Base-by-base conservation (phyloP, 2,888 invertebrate species). In the Kuschelorhynchus macadamiae region DNA sequence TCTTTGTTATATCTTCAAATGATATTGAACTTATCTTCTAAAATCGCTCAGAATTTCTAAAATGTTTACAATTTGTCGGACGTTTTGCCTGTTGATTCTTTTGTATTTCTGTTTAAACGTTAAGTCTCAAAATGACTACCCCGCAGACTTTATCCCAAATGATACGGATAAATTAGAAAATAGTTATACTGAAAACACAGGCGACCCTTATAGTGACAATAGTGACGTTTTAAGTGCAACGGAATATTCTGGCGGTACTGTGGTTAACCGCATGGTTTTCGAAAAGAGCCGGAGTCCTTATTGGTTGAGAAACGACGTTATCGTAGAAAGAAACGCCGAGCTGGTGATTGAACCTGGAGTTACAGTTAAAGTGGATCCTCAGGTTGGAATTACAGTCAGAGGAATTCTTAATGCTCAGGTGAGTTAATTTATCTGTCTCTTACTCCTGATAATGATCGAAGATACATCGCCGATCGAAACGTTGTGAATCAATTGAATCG, bases 391-490 rank as follows among this genome's bases (percentile, higher is more conserved):
- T 80, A 96, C 95, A 21, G 93, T 98, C 46, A 89, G 93, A 78
- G 98, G 98, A 75, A 89, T 92, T 73, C 86, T 98, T 25, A 89
- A 90, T 66, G 97, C 97, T 60, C 89, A 93, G 89, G 98, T 98
- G 87, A 91, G 91, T 71, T 32, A 39, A n/a, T n/a, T n/a, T n/a
- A n/a, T n/a, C n/a, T 33, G 12, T 2, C 33, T 33, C 9, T 33
- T 33, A 33, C 1, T 2, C 33, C n/a, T n/a, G n/a, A n/a, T n/a
- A n/a, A n/a, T n/a, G n/a, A n/a, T n/a, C n/a, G n/a, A n/a, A n/a
- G n/a, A n/a, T n/a, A n/a, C n/a, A n/a, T n/a, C n/a, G n/a, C n/a
- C n/a, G n/a, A n/a, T n/a, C n/a, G n/a, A n/a, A n/a, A n/a, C n/a
- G n/a, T n/a, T n/a, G n/a, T n/a, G n/a, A n/a, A n/a, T n/a, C n/a